These are phyloP conservation scores for Cossypha heuglini DNA, from an alignment of 2,797 vertebrate genomes.

Conservation along the genomic window DNA sequence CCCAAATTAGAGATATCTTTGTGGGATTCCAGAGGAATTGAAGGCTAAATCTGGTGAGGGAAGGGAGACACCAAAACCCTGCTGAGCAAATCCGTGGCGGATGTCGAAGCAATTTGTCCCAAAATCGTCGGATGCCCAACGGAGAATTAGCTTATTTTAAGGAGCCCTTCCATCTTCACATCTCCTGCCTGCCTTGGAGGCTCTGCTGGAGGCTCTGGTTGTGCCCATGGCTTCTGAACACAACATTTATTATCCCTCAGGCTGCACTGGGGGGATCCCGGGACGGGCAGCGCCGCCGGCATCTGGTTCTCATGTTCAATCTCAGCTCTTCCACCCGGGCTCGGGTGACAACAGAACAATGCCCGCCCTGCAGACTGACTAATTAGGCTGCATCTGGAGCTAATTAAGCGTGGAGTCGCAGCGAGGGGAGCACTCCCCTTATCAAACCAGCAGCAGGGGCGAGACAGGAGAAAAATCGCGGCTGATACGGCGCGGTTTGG, in stretches of 20 bases:
- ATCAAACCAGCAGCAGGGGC: constrained; percentile 70
- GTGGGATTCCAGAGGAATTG: background rate
- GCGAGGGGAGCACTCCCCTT: constrained; percentile 81
- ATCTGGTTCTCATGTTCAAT: constrained; percentile 60
- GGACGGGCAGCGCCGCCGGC: background rate
- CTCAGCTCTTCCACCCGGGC: constrained; percentile 16
- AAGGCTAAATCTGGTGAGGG: background rate
- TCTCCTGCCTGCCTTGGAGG: constrained; percentile 71
- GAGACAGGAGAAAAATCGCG: constrained; percentile 71
- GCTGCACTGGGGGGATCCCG: constrained; percentile 53
- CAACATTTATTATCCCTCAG: constrained; percentile 70
- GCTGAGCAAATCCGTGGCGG: background rate
- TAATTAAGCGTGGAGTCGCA: constrained; percentile 85
- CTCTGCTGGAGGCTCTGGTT: constrained; percentile 56
- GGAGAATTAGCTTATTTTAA: constrained; percentile 42
- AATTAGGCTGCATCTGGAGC: constrained; percentile 94
- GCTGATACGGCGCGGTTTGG: constrained; percentile 41
- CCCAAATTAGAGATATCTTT: background rate
- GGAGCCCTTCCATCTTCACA: constrained; percentile 70
- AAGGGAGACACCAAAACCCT: background rate
- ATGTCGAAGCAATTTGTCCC: background rate
- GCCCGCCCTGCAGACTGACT: constrained; percentile 70
- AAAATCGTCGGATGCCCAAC: fast-evolving
- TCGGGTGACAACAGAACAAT: constrained; percentile 60
- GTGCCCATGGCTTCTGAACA: constrained; percentile 68